A percentile compares a stretch with the other conserved stretches of the same genome.
Evolutionary conservation across 1,140 invertebrate genomes (phyloP).

Genomic region (Euwallacea similis): DNA sequence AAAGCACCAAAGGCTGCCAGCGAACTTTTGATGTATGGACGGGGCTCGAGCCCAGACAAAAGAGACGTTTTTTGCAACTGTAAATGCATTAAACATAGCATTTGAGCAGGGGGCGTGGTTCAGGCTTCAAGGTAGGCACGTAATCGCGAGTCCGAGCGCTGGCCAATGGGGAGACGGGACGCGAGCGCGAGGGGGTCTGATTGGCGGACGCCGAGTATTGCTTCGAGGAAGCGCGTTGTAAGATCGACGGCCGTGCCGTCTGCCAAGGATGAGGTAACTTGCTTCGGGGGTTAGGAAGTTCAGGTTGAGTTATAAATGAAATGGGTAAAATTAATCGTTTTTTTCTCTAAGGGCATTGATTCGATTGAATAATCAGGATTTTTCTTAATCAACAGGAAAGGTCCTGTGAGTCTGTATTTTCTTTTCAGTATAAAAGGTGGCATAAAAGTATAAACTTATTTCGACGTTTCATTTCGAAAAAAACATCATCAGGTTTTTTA

Average conservation of each 20-base stretch:
- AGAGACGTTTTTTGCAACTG: conserved; percentile 44
- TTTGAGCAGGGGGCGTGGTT: conserved; percentile 41
- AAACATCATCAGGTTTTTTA: no score
- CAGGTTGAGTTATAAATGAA: no score
- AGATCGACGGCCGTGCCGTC: conserved; percentile 24
- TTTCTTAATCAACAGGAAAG: no score
- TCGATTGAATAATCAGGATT: no score
- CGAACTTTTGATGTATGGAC: conserved; percentile 41
- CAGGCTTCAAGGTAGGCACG: conserved; percentile 43
- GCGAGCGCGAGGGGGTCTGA: conserved; percentile 9
- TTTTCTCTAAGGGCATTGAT: no score
- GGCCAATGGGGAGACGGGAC: conserved; percentile 37
- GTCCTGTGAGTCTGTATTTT: no score
- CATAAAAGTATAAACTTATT: no score
- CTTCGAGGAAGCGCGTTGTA: conserved; percentile 19
- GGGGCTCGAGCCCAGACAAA: conserved; percentile 43
- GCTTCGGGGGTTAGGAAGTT: not conserved
- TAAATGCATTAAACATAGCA: conserved; percentile 50
- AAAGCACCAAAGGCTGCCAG: conserved; percentile 15
- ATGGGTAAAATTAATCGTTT: no score
- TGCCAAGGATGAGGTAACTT: not conserved
- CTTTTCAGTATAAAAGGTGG: no score
- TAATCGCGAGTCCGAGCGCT: conserved; percentile 30
- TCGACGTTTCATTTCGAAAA: no score
- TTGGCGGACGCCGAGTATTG: conserved; percentile 31